These are phyloP conservation scores for Mugil cephalus DNA, from an alignment of 2,113 vertebrate genomes.

Conservation along the genomic window DNA sequence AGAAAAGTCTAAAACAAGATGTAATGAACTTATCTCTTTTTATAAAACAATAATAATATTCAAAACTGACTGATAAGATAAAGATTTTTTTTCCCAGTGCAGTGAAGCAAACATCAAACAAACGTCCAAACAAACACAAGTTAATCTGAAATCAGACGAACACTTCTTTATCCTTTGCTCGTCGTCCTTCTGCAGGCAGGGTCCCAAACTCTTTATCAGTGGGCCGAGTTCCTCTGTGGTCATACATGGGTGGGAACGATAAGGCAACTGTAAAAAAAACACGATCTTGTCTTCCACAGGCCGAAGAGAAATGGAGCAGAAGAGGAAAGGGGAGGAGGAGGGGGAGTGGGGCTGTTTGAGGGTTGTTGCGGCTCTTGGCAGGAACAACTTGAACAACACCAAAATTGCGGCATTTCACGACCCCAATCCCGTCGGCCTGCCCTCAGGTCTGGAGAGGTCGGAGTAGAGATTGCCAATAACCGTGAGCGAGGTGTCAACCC, in stretches of 20 bases:
- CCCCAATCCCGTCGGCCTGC: constrained; percentile 36
- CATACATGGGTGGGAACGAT: constrained; percentile 51
- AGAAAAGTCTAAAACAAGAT: neutral
- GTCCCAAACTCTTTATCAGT: constrained; percentile 11
- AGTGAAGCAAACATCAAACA: constrained; percentile 16
- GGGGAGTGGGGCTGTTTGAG: constrained; percentile 47
- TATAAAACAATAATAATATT: neutral
- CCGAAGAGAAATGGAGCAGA: constrained; percentile 17
- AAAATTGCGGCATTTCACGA: constrained; percentile 56
- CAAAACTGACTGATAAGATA: neutral
- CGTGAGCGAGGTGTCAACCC: constrained; percentile 76
- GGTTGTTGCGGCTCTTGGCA: constrained; percentile 72
- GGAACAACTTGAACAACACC: constrained; percentile 69
- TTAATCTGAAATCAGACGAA: constrained; percentile 6
- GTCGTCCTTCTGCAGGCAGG: neutral
- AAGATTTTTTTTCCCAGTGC: neutral
- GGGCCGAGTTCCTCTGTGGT: constrained; percentile 29
- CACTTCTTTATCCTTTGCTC: constrained; percentile 25
- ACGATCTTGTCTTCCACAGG: constrained; percentile 24
- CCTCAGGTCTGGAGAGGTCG: constrained; percentile 60
- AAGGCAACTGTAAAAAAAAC: constrained; percentile 40
- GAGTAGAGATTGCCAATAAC: constrained; percentile 66
- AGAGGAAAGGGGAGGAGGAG: neutral
- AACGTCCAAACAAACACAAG: neutral
- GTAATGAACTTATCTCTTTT: constrained; percentile 1